Evolutionary conservation across 2,797 vertebrate genomes (phyloP), one percentile per base, ranked within the genome.

Genomic region (Selene dorsalis): DNA sequence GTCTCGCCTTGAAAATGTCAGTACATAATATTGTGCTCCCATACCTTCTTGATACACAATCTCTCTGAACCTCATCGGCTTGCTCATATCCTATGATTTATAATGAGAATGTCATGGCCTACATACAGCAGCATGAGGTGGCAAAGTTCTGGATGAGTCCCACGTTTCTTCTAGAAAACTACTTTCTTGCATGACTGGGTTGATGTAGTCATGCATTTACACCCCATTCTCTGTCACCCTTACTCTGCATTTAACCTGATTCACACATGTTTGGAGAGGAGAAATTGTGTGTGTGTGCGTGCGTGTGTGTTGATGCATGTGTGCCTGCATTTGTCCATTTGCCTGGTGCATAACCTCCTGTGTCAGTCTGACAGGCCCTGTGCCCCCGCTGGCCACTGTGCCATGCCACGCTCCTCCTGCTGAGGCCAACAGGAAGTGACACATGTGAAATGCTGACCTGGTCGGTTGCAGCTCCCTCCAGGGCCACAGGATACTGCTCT

Each of bases 381-480:
- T 75, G 89, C 82, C 90, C 71, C 93, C 79, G 66, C 84, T 75
- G 89, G 91, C 87, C 86, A 90, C 80, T 77, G 69, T 84, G 87
- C 85, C 86, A 84, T n/a, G 75, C 86, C 86, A 84, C 56, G 57
- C 84, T 93, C 87, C 83, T 90, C 87, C 84, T 18, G 45, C 79
- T 86, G 90, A 92, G 84, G 84, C 88, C 86, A 79, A 94, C 83
- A 91, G 91, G 92, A 93, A 91, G 89, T 89, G 95, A 93, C 93
- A 93, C 84, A 76, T 89, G 69, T 90, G 88, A 93, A 94, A 92
- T 88, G 93, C 94, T 95, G 95, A 94, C 91, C 93, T 89, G 84
- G 89, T 88, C n/a, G 24, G 62, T 90, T 85, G 77, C 75, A 69
- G 77, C 30, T 79, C 57, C 84, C 89, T 87, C 73, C 84, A 72